Conservation (phyloP, 2,113 vertebrate species). For the Gallinago media region DNA sequence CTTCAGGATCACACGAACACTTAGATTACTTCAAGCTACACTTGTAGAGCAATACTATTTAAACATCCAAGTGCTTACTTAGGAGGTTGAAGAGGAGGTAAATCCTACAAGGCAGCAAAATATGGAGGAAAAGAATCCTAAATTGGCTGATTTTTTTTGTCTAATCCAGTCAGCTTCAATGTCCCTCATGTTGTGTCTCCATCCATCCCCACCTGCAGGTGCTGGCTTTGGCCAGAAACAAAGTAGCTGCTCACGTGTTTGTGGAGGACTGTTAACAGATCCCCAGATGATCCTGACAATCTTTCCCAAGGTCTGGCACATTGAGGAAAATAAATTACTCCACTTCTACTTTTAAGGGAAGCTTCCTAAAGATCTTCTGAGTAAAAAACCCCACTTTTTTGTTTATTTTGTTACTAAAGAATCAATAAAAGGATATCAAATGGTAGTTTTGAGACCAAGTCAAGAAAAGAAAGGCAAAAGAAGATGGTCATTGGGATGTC, state of each 20-base stretch:
- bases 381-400: not conserved
- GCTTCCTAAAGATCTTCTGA: not conserved
- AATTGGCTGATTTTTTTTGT: not conserved
- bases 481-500: not conserved
- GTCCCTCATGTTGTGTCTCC: not conserved
- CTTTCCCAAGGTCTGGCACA: not conserved
- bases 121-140: not conserved
- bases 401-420: not conserved
- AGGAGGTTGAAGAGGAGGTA: not conserved
- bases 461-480: not conserved
- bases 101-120: not conserved
- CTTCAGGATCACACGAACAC: accelerated
- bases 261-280: not conserved
- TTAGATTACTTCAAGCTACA: not conserved
- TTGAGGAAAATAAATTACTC: not conserved
- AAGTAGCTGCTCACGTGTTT: not conserved
- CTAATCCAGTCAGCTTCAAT: not conserved
- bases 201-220: not conserved
- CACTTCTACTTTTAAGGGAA: not conserved
- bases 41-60: not conserved
- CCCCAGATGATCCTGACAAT: not conserved
- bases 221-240: not conserved
- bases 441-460: not conserved
- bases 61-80: not conserved
- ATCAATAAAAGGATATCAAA: not conserved